These are phyloP conservation scores for Dendrolimus kikuchii DNA, from an alignment of 1,140 invertebrate species.

Conservation along the genomic window DNA sequence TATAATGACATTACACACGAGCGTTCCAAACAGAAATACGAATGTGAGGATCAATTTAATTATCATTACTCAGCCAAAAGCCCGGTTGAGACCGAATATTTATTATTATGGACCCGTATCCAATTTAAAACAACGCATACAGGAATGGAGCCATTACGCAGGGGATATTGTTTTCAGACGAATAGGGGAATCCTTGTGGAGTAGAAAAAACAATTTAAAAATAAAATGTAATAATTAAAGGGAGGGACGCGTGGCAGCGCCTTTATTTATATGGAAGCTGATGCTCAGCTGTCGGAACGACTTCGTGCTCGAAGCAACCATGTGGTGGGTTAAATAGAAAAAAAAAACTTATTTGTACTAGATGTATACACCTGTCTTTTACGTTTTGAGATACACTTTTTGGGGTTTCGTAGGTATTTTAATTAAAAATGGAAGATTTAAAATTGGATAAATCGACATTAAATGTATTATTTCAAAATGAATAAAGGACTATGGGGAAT, in stretches of 20 bases:
- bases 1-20: not conserved
- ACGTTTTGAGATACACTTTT: slow-evolving; percentile 1
- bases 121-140: slow-evolving; percentile 68
- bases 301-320: slow-evolving; percentile 45
- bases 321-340: slow-evolving; percentile 34
- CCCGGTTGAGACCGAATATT: slow-evolving; percentile 64
- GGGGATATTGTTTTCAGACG: slow-evolving; percentile 58
- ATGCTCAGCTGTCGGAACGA: slow-evolving; percentile 58
- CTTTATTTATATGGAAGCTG: slow-evolving; percentile 57
- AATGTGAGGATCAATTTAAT: slow-evolving; percentile 64
- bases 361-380: slow-evolving; percentile 12
- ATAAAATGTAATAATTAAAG: slow-evolving; percentile 71
- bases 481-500: too few species aligned
- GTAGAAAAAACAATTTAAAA: slow-evolving; percentile 70
- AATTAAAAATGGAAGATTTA: too few species aligned
- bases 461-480: too few species aligned
- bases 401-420: too few species aligned
- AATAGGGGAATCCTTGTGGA: slow-evolving; percentile 57
- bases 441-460: too few species aligned
- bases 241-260: slow-evolving; percentile 56
- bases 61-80: slow-evolving; percentile 63
- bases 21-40: slow-evolving; percentile 20
- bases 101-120: slow-evolving; percentile 69
- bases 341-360: slow-evolving; percentile 10
- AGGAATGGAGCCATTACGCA: slow-evolving; percentile 45